Percentiles rank a stretch among this genome's conserved stretches.
phyloP scores from a whole-genome alignment of 2,113 vertebrate genomes.

The Smithornis capensis region DNA sequence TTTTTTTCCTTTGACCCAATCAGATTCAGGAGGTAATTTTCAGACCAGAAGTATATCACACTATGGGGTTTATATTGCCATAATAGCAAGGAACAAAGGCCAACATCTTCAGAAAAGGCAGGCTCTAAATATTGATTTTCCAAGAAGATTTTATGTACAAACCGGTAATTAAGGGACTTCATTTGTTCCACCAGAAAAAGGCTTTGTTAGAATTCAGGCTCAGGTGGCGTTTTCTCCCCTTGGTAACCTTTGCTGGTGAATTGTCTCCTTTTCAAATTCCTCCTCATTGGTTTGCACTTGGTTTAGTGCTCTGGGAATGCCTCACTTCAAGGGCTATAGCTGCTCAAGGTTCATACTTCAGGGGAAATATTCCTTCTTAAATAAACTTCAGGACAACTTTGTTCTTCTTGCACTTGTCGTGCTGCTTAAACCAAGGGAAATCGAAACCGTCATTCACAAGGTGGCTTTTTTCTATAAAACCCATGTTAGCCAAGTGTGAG shows the following conservation, averaged over 20 bases:
- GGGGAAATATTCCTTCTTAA: background rate
- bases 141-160: constrained; percentile 60
- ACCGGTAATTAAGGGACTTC: constrained; percentile 61
- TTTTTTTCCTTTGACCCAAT: background rate
- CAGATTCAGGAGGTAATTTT: background rate
- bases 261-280: background rate
- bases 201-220: background rate
- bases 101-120: background rate
- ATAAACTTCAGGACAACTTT: background rate
- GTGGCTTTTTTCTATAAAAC: background rate
- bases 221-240: constrained; percentile 16
- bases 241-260: background rate
- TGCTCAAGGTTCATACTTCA: background rate
- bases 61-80: background rate
- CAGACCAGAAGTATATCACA: constrained; percentile 17
- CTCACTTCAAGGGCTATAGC: background rate
- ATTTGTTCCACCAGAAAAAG: background rate
- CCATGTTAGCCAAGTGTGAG: background rate
- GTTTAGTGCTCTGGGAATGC: background rate
- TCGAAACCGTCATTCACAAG: background rate
- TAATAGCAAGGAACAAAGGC: constrained; percentile 37
- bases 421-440: background rate
- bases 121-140: constrained; percentile 59
- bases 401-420: background rate
- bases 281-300: background rate